Percentiles rank a stretch among this genome's conserved stretches.
phyloP scores from a whole-genome alignment of 2,797 vertebrate genomes.

The Melopsittacus undulatus region DNA sequence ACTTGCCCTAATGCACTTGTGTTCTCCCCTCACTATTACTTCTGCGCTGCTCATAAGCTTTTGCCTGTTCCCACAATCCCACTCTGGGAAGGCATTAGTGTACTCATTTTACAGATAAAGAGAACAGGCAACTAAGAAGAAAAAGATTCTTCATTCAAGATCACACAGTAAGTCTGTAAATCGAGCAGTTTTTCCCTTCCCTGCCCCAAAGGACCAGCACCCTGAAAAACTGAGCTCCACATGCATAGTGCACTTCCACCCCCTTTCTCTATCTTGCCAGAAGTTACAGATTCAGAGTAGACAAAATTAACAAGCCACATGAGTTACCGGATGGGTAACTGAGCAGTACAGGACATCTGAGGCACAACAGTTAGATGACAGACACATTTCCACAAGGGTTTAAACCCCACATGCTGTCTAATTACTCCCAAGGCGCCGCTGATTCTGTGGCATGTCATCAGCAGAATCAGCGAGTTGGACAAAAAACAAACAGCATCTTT shows the following conservation, averaged over 20 bases:
- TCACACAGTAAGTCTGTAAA: neutral
- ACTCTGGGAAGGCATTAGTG: neutral
- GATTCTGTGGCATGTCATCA: constrained; percentile 68
- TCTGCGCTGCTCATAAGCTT: neutral
- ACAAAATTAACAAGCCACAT: constrained; percentile 31
- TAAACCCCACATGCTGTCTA: constrained; percentile 58
- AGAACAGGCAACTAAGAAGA: neutral
- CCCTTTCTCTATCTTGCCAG: neutral
- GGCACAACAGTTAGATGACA: constrained; percentile 63
- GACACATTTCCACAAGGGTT: constrained; percentile 61
- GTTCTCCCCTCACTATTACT: neutral
- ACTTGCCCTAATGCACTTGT: neutral
- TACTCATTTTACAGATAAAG: neutral
- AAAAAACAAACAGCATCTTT: constrained; percentile 70
- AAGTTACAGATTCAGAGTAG: neutral
- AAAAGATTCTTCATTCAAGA: neutral
- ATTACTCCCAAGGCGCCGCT: constrained; percentile 56
- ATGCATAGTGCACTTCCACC: neutral
- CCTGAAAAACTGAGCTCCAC: neutral
- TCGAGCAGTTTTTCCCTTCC: neutral
- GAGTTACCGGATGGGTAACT: constrained; percentile 51
- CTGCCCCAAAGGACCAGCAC: neutral
- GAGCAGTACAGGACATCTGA: constrained; percentile 68
- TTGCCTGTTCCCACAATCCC: neutral
- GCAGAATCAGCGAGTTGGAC: constrained; percentile 61